Evolutionary conservation across 1,140 invertebrate species (phyloP).

Genomic region (Galendromus occidentalis): DNA sequence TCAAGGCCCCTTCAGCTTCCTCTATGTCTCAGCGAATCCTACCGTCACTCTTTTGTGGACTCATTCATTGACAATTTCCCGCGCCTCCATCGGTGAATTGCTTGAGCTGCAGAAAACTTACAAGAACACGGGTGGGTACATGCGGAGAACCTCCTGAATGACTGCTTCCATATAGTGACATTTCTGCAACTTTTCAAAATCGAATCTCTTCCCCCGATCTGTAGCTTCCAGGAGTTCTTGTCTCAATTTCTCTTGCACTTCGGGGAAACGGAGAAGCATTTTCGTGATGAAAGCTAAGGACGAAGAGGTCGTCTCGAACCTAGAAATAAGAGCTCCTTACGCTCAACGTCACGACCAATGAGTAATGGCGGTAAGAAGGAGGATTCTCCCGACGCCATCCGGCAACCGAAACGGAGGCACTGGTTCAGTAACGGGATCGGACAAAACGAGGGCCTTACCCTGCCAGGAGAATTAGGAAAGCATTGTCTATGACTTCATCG

Average conservation of each 20-base stretch:
- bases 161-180: background rate
- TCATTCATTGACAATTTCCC: too few relatives aligned
- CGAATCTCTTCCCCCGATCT: background rate
- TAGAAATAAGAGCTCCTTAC: too few relatives aligned
- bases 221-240: background rate
- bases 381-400: too few relatives aligned
- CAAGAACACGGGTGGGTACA: background rate
- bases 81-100: too few relatives aligned
- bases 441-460: slow-evolving; percentile 18
- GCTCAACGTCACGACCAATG: too few relatives aligned
- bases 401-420: too few relatives aligned
- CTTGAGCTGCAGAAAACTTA: background rate
- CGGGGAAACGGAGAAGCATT: background rate
- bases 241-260: background rate
- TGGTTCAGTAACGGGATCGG: too few relatives aligned
- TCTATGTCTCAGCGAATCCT: too few relatives aligned
- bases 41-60: too few relatives aligned
- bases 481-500: slow-evolving; percentile 27
- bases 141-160: background rate
- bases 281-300: background rate
- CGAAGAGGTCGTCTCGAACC: background rate
- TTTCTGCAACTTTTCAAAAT: background rate
- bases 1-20: background rate
- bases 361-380: too few relatives aligned
- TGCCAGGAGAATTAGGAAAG: slow-evolving; percentile 30